Evolutionary conservation across 2,113 vertebrate genomes (phyloP), one percentile per base, ranked within the genome.

Genomic region (Spilogale gracilis): DNA sequence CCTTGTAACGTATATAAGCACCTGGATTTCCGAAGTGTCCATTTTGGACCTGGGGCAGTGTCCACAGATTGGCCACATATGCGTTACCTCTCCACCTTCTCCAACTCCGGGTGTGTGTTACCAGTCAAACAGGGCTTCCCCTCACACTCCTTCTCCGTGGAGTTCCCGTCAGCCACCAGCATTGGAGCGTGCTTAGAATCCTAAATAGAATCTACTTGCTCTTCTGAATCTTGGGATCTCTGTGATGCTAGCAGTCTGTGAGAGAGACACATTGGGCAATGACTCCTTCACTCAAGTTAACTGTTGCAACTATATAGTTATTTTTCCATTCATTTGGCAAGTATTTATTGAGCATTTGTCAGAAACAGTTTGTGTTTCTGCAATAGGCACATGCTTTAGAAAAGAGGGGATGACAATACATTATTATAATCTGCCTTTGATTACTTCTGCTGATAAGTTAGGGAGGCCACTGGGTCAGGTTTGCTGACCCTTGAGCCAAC

Each of bases 331-430:
- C 30, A 80, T 56, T 80, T 50, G 76, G 18, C 25, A 80, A 30
- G 12, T 86, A 50, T 45, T 86, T 86, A 61, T 32, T 67, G 84
- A 78, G 52, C 43, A 88, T 74, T 90, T 69, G 32, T 74, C 95
- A 74, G 32, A 95, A 94, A 58, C 17, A 83, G 30, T 92, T 89
- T 20, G 9, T 74, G 14, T 95, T 89, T 97, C 52, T 91, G 30
- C 25, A 38, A 30, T 43, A 73, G 56, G 63, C 45, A 84, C 23
- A 27, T 91, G 52, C 21, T 81, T 81, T 71, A 84, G 79, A 67
- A 94, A 81, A 95, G 71, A n/a, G 43, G 2, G 43, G 56, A 18
- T 63, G 30, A 84, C 6, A 38, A 10, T 63, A 56, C 8, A 38
- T 63, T 65, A 52, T 60, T 54, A n/a, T 45, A 69, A 45, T 93